Evolutionary conservation across 2,888 invertebrate genomes (phyloP).

Genomic region (Tolmerus cingulatus): DNA sequence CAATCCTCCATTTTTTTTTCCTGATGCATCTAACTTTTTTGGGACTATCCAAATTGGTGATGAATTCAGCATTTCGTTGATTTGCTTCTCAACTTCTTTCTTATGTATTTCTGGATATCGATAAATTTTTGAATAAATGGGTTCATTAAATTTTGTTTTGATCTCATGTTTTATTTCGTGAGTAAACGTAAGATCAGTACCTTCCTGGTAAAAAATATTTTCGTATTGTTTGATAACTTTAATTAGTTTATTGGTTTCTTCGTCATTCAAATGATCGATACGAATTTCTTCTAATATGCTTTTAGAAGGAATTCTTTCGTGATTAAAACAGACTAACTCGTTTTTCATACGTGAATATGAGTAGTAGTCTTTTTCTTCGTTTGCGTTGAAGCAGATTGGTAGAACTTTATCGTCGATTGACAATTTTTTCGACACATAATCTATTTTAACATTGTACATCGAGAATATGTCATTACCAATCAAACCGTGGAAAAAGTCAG

Average conservation of each 20-base stretch:
- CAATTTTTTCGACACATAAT: background rate
- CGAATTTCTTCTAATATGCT: background rate
- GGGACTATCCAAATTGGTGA: constrained; percentile 47
- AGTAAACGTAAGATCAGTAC: too few relatives aligned
- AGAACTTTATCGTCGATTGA: background rate
- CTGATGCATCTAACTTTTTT: too few relatives aligned
- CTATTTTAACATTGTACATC: too few relatives aligned
- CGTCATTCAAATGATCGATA: constrained; percentile 29
- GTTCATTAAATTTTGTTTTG: too few relatives aligned
- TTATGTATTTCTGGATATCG: constrained; percentile 31
- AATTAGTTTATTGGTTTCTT: background rate
- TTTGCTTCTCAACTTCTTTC: constrained; percentile 45
- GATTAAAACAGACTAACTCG: too few relatives aligned
- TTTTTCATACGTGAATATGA: too few relatives aligned
- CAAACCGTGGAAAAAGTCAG: background rate
- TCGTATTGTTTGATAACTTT: constrained; percentile 9
- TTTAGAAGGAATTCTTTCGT: background rate
- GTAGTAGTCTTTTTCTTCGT: background rate
- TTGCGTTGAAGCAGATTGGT: background rate
- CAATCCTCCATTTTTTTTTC: background rate
- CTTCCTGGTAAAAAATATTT: too few relatives aligned
- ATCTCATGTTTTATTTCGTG: too few relatives aligned
- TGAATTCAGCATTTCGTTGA: too few relatives aligned
- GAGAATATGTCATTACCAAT: constrained; percentile 8
- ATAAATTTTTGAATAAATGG: too few relatives aligned